Percentiles rank a stretch among this genome's conserved stretches.
These are phyloP conservation scores for Acronicta leporina DNA, from an alignment of 2,888 invertebrate genomes.

Conservation along the genomic window DNA sequence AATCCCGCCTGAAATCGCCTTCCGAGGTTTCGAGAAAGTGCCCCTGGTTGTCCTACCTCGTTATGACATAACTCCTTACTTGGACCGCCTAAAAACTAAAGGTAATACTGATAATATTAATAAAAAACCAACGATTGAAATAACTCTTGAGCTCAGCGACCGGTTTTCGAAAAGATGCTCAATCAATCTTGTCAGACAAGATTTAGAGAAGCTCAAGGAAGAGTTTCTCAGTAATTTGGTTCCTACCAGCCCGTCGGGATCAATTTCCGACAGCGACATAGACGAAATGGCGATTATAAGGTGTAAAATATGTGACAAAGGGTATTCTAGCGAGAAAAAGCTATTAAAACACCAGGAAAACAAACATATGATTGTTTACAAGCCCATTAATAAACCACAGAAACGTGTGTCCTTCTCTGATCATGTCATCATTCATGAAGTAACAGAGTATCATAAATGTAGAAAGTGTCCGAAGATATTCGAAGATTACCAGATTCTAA, in stretches of 20 bases:
- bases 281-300: slow-evolving; percentile 60
- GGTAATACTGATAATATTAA: slow-evolving; percentile 5
- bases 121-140: slow-evolving; percentile 5
- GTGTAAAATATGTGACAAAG: slow-evolving; percentile 79
- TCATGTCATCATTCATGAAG: slow-evolving; percentile 77
- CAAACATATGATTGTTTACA: slow-evolving; percentile 75
- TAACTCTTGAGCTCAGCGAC: slow-evolving; percentile 25
- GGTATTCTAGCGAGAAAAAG: slow-evolving; percentile 72
- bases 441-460: slow-evolving; percentile 79
- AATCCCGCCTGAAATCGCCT: slow-evolving; percentile 61
- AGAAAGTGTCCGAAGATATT: slow-evolving; percentile 80
- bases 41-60: slow-evolving; percentile 69
- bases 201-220: slow-evolving; percentile 64
- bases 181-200: slow-evolving; percentile 65
- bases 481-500: slow-evolving; percentile 69
- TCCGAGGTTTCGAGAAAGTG: slow-evolving; percentile 70
- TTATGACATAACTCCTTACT: slow-evolving; percentile 69
- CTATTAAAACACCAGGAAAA: slow-evolving; percentile 74
- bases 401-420: slow-evolving; percentile 82
- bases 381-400: slow-evolving; percentile 63
- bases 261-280: slow-evolving; percentile 58
- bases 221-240: slow-evolving; percentile 18
- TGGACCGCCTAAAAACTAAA: slow-evolving; percentile 29
- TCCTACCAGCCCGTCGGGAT: slow-evolving; percentile 37
- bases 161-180: slow-evolving; percentile 62